These are phyloP conservation scores for Dryobota labecula DNA, from an alignment of 2,888 invertebrate species.

Conservation along the genomic window DNA sequence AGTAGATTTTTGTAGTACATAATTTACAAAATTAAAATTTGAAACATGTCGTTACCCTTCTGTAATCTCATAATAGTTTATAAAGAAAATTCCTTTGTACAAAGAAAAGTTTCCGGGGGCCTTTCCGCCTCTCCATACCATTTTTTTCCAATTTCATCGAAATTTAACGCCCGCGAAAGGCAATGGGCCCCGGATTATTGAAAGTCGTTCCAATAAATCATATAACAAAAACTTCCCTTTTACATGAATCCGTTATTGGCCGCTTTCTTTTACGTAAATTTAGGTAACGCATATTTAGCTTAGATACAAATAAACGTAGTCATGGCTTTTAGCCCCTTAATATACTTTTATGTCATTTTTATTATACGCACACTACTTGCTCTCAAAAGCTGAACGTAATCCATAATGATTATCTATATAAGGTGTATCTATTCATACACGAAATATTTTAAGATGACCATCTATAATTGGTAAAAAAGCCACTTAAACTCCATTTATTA, in stretches of 20 bases:
- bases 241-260: slow-evolving; percentile 53
- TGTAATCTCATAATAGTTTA: slow-evolving; percentile 46
- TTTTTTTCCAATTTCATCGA: slow-evolving; percentile 71
- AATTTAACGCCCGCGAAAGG: slow-evolving; percentile 69
- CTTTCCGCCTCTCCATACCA: slow-evolving; percentile 60
- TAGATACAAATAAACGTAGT: slow-evolving; percentile 48
- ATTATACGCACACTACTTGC: slow-evolving; percentile 32
- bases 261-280: slow-evolving; percentile 43
- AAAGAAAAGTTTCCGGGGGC: slow-evolving; percentile 55
- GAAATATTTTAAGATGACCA: no score
- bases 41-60: slow-evolving; percentile 13
- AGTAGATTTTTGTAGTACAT: no score
- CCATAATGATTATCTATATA: slow-evolving; percentile 60
- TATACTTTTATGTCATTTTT: slow-evolving; percentile 56
- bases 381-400: slow-evolving; percentile 48
- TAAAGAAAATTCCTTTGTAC: slow-evolving; percentile 51
- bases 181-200: slow-evolving; percentile 68
- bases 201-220: slow-evolving; percentile 72
- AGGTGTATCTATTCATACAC: no score
- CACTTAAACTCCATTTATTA: no score
- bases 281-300: slow-evolving; percentile 46
- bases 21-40: slow-evolving; percentile 4
- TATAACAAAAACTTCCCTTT: slow-evolving; percentile 67
- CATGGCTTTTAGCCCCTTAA: slow-evolving; percentile 29
- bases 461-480: no score